Evolutionary conservation across 2,797 vertebrate genomes (phyloP), one percentile per base, ranked within the genome.

Genomic region (Lerista edwardsae): DNA sequence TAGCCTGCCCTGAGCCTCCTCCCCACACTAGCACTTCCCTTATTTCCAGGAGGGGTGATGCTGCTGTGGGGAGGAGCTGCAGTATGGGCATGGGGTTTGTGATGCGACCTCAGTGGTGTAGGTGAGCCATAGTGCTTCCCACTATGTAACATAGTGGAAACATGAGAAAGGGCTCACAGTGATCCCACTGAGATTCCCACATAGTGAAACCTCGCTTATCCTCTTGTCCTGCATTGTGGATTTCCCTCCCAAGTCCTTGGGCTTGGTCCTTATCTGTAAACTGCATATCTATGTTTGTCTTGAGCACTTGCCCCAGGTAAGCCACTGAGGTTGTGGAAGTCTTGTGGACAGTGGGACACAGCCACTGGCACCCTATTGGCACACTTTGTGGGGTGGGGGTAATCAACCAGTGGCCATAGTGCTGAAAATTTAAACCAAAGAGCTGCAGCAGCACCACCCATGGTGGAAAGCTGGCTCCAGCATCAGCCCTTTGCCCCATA

Each of bases 401-500:
- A 25, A 41, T 15, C 31, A 79, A 34, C 57, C 2, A 31, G 21
- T 64, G 39, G 7, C 14, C 34, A 15, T 7, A 67, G 75, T 59
- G 65, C 55, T n/a, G 71, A 75, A 62, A 75, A 39, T 71, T 31
- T 71, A 74, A 80, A 80, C 72, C 29, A 44, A n/a, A 84, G 72
- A 79, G 77, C 86, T 72, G 7, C 84, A 84, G 65, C 79, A 82
- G 31, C 65, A 31, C 57, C 73, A 86, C 74, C 57, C 10, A 61
- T 6, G 21, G 51, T 79, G 72, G 72, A 29, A 41, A 1, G 31
- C 85, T 80, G 64, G 82, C 55, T 80, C 83, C 71, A 71, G 86
- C 62, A 75, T 57, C 72, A 80, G 86, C 86, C 86, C 86, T 87
- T 87, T 80, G 82, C 62, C 86, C 86, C 82, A 71, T 75, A 77